Evolutionary conservation across 92 coral and sea anemone species (phyloP), one percentile per base, ranked within the genome.

Genomic region (Palythoa grandis): DNA sequence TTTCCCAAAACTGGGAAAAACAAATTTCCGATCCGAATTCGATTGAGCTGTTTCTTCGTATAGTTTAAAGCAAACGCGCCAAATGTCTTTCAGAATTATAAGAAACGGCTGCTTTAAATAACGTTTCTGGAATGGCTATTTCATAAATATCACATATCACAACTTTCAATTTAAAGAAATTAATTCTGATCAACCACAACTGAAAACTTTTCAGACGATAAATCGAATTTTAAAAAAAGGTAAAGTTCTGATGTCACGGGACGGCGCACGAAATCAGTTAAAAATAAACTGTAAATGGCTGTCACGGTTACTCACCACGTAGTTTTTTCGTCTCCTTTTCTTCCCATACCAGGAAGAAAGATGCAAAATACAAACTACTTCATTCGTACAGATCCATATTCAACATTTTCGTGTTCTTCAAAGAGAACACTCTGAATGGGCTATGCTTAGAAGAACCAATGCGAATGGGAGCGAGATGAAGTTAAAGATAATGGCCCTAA

Each of bases 231-330:
- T 10, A 54, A 61, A 63, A 16, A 3, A 69, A 11, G 17, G 74
- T 48, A 69, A 69, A 63, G 74, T 69, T 29, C 47, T 69, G 14
- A 58, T 29, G 74, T 69, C 47, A 69, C 47, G 74, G 74, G 74
- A 29, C 74, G 47, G 37, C 24, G 13, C 74, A 69, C 47, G 74
- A 69, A 19, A 16, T 13, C n/a, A 23, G 4, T 47, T 67, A 60
- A 15, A 57, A 10, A 39, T 37, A 80, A 58, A 58, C 22, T 54
- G 69, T 23, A 23, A 61, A 22, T 11, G 29, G 38, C 74, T 23
- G 60, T 48, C 61, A 75, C 39, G 61, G n/a, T 53, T 48, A 80
- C 85, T 80, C 48, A 80, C 85, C 85, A 67, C 66, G 29, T 6
- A 66, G 7, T 40, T 53, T 16, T 48, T 67, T 63, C 72, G 61